Evolutionary conservation across 2,888 invertebrate species (phyloP).

Genomic region (Strigamia crassipes): DNA sequence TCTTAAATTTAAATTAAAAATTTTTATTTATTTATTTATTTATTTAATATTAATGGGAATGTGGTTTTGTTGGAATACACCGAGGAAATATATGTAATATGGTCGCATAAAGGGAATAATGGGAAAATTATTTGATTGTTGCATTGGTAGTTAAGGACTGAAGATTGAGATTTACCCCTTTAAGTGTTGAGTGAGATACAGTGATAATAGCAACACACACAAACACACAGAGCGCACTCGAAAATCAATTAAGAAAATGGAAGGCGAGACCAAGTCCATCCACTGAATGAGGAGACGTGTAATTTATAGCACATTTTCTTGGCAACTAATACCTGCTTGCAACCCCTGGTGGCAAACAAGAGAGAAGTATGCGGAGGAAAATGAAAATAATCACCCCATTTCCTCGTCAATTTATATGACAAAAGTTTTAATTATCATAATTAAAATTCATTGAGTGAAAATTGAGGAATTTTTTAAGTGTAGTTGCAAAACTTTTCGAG

Average conservation of each 20-base stretch:
- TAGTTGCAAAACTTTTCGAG: slow-evolving; percentile 4
- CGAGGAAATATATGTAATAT: too few relatives aligned
- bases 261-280: slow-evolving; percentile 42
- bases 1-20: neutral
- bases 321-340: slow-evolving; percentile 42
- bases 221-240: slow-evolving; percentile 40
- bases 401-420: slow-evolving; percentile 42
- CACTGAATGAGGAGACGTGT: slow-evolving; percentile 39
- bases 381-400: slow-evolving; percentile 42
- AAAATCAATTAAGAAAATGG: slow-evolving; percentile 42
- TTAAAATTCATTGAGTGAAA: slow-evolving; percentile 42
- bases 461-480: slow-evolving; percentile 40
- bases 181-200: slow-evolving; percentile 42
- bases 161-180: slow-evolving; percentile 39
- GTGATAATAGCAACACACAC: slow-evolving; percentile 40
- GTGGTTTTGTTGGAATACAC: too few relatives aligned
- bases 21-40: too few relatives aligned
- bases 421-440: slow-evolving; percentile 42
- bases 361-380: slow-evolving; percentile 40
- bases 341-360: slow-evolving; percentile 38
- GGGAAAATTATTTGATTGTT: neutral
- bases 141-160: neutral
- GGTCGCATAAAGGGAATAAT: neutral
- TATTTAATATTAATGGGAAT: too few relatives aligned
- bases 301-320: slow-evolving; percentile 42